These are phyloP conservation scores for Palythoa caribaeorum DNA, from an alignment of 92 coral and sea anemone species.

Conservation along the genomic window DNA sequence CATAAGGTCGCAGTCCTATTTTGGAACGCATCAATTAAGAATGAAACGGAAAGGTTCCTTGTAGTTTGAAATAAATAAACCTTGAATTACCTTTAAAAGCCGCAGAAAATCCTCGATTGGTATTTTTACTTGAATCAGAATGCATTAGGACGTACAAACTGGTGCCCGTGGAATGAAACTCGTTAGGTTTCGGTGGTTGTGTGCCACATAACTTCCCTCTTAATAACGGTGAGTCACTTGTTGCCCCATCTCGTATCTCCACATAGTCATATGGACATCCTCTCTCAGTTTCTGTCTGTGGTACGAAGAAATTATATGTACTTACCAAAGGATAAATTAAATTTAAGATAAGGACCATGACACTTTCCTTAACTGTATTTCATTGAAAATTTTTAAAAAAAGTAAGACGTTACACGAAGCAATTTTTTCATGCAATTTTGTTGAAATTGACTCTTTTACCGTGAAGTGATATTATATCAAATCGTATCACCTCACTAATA, in stretches of 20 bases:
- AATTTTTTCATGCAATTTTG: too few species aligned
- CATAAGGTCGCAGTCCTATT: too few species aligned
- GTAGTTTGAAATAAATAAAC: too few species aligned
- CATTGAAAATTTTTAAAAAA: too few species aligned
- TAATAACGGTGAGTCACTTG: conserved; percentile 58
- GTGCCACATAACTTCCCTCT: conserved; percentile 65
- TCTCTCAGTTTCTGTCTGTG: conserved; percentile 61
- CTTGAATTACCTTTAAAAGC: conserved; percentile 25
- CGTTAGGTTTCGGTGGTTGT: background rate
- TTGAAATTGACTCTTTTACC: too few species aligned
- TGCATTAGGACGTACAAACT: conserved; percentile 71
- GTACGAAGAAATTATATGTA: background rate
- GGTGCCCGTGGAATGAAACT: conserved; percentile 61
- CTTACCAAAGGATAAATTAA: background rate
- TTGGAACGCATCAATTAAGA: too few species aligned
- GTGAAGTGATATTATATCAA: too few species aligned
- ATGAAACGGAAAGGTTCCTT: too few species aligned
- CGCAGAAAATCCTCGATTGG: conserved; percentile 64
- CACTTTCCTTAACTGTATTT: background rate
- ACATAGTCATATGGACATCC: conserved; percentile 79
- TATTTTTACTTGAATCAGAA: conserved; percentile 49
- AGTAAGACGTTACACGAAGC: too few species aligned
- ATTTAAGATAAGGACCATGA: too few species aligned
- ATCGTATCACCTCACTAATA: too few species aligned
- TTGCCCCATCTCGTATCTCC: conserved; percentile 62